Percentiles rank a stretch among this genome's conserved stretches.
Conservation (phyloP, 2,797 vertebrate species). For the Squalus acanthias region DNA sequence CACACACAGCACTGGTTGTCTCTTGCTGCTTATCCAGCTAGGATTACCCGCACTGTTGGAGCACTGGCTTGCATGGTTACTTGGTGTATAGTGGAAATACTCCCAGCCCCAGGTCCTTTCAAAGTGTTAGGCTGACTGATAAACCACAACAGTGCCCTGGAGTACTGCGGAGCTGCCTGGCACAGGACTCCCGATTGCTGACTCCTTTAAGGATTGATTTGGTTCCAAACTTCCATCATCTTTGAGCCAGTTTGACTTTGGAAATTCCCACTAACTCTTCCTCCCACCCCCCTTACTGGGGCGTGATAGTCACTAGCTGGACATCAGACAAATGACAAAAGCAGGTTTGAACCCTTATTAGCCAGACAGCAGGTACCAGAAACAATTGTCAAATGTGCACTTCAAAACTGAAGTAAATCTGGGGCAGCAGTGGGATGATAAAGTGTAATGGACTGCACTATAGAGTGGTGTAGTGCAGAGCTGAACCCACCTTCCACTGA, state of each 20-base stretch:
- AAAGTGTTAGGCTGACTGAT: not conserved
- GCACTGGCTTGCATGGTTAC: not conserved
- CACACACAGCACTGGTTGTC: not conserved
- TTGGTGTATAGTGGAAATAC: not conserved
- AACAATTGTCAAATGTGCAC: not conserved
- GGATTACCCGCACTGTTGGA: not conserved
- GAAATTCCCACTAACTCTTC: not conserved
- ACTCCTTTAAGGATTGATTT: not conserved
- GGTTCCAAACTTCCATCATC: not conserved
- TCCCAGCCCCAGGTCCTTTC: not conserved
- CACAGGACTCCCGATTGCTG: not conserved
- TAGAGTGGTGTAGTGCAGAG: not conserved
- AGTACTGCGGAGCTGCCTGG: not conserved
- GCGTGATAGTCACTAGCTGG: too few relatives aligned
- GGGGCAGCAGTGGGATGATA: not conserved
- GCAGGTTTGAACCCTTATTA: not conserved
- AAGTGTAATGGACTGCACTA: not conserved
- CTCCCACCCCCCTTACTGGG: too few relatives aligned
- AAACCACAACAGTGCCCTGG: not conserved
- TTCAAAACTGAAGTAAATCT: not conserved
- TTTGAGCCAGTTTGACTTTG: not conserved
- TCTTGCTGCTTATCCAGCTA: not conserved
- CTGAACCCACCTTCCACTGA: too few relatives aligned
- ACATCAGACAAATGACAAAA: not conserved
- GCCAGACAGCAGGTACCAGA: not conserved